Evolutionary conservation across 2,797 vertebrate genomes (phyloP).

Genomic region (Sebastes steindachneri): DNA sequence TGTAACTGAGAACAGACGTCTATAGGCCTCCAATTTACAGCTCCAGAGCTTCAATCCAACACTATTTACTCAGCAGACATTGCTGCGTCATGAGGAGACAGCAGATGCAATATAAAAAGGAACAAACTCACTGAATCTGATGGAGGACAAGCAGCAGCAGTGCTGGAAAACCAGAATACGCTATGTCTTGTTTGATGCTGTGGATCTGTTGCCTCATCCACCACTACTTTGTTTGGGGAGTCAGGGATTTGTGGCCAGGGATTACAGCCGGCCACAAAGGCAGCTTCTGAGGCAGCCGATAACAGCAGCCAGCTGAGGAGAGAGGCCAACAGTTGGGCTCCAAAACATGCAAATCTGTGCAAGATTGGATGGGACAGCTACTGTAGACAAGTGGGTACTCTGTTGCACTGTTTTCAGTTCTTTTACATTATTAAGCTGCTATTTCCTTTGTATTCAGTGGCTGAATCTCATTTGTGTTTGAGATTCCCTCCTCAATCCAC

Average conservation of each 20-base stretch:
- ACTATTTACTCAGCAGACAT: slow-evolving; percentile 25
- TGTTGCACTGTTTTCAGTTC: neutral
- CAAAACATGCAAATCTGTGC: slow-evolving; percentile 54
- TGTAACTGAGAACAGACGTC: neutral
- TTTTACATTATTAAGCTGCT: neutral
- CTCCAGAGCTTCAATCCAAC: neutral
- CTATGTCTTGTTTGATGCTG: slow-evolving; percentile 66
- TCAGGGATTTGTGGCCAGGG: slow-evolving; percentile 67
- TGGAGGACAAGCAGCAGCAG: slow-evolving; percentile 33
- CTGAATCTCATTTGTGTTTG: neutral
- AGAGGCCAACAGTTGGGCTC: slow-evolving; percentile 47
- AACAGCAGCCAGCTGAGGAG: slow-evolving; percentile 55
- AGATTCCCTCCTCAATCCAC: neutral
- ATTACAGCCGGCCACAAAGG: slow-evolving; percentile 66
- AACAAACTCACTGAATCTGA: slow-evolving; percentile 22
- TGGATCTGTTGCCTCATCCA: slow-evolving; percentile 75
- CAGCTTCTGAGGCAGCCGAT: slow-evolving; percentile 70
- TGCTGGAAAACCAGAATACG: slow-evolving; percentile 43
- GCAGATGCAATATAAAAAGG: slow-evolving; percentile 51
- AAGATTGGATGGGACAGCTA: neutral
- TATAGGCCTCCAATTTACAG: neutral
- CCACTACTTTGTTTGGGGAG: slow-evolving; percentile 64
- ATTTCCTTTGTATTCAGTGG: slow-evolving; percentile 1
- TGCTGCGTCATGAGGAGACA: slow-evolving; percentile 18
- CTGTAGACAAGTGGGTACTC: neutral